Evolutionary conservation across 2,113 vertebrate species (phyloP).

Genomic region (Malurus melanocephalus): DNA sequence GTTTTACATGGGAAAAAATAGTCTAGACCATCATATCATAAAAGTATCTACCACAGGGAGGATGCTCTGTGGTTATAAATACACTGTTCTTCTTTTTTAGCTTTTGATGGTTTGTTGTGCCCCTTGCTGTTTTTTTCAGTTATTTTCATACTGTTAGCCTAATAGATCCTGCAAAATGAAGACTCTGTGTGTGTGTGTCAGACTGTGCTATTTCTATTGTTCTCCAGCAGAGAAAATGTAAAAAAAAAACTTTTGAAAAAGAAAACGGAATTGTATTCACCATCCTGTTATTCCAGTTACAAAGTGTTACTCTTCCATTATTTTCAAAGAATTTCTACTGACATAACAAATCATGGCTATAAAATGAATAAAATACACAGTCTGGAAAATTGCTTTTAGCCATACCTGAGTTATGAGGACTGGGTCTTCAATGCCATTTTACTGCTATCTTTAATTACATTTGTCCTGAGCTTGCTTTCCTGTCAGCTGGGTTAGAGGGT

Average conservation of each 20-base stretch:
- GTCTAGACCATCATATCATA: neutral
- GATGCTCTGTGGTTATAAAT: neutral
- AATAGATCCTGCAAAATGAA: neutral
- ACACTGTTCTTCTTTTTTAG: neutral
- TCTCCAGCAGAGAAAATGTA: neutral
- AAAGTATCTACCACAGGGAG: neutral
- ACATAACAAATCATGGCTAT: neutral
- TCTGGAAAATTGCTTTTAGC: neutral
- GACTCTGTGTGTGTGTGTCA: neutral
- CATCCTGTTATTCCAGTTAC: neutral
- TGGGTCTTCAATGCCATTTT: neutral
- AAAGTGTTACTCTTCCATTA: neutral
- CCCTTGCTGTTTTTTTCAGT: neutral
- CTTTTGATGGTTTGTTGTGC: neutral
- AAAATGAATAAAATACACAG: neutral
- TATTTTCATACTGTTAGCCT: neutral
- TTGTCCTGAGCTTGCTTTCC: neutral
- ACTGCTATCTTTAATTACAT: neutral
- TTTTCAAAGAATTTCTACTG: slow-evolving; percentile 3
- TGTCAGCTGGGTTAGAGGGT: neutral
- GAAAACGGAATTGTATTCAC: neutral
- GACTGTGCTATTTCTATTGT: neutral
- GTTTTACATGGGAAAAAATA: neutral
- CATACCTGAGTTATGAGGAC: neutral
- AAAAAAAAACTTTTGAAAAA: neutral